A percentile compares a stretch with the other conserved stretches of the same genome.
Conservation (phyloP, 2,797 vertebrate species). For the Falco peregrinus region DNA sequence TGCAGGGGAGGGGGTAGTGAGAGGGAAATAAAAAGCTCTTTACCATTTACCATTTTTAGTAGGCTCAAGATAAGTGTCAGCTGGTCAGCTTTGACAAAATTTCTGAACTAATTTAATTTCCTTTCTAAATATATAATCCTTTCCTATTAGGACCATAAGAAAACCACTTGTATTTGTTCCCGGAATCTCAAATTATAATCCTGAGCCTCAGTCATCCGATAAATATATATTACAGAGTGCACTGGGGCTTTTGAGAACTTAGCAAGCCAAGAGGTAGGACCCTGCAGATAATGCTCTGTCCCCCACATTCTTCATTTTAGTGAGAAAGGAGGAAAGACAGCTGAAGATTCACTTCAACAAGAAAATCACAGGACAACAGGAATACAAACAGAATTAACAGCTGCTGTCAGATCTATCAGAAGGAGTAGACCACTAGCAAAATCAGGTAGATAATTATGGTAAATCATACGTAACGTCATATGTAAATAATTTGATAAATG, state of each 20-base stretch:
- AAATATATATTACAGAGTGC: not conserved
- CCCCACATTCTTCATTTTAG: not conserved
- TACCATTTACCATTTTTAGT: not conserved
- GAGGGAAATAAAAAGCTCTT: not conserved
- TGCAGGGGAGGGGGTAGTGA: no score
- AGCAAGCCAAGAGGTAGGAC: not conserved
- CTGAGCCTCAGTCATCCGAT: not conserved
- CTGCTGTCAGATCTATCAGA: not conserved
- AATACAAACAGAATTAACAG: not conserved
- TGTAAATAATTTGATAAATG: not conserved
- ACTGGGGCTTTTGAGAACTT: not conserved
- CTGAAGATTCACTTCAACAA: not conserved
- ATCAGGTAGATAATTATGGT: not conserved
- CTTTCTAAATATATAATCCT: not conserved
- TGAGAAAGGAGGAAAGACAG: not conserved
- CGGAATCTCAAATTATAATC: not conserved
- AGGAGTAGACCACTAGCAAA: not conserved
- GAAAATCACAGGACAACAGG: not conserved
- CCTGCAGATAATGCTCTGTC: not conserved
- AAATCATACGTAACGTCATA: not conserved
- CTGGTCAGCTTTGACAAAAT: not conserved
- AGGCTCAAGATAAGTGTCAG: not conserved
- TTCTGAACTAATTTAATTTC: not conserved
- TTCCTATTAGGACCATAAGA: not conserved
- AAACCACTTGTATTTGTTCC: not conserved